Base-by-base conservation (phyloP, 2,888 invertebrate species). In the Mechanitis mazaeus region DNA sequence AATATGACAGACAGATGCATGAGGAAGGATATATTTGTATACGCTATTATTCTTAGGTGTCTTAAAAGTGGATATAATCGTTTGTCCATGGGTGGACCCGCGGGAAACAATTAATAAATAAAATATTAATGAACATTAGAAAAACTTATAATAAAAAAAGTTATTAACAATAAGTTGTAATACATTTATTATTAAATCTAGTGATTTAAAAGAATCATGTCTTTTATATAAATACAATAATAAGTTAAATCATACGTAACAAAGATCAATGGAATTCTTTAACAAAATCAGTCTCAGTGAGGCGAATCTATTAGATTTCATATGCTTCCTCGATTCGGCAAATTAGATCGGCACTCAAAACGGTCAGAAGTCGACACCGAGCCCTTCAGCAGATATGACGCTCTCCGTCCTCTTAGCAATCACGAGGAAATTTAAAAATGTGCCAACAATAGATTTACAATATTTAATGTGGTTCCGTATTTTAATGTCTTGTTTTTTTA, bases 331-430 rank as follows among this genome's bases (percentile, higher is more conserved):
- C 83, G 84, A 84, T 79, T 87, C 86, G 79, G 79, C 80, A 88
- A 89, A 89, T 89, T 86, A 89, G 85, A 87, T 86, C 83, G 80
- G 79, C 81, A 84, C 87, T 89, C 80, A 74, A 85, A 84, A 79
- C 90, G 90, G 89, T 89, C 89, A 88, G 86, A 85, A 84, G 83
- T 80, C 84, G 86, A 85, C 85, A 83, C 81, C 81, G 81, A 71
- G 79, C 77, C 79, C 83, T 85, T 79, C 76, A 79, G 71, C 73
- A 77, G 81, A 81, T 82, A 80, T 83, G 77, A 76, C 72, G 76
- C 74, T 71, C 74, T 73, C 72, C 78, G 73, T 76, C 81, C 81
- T 79, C 79, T 76, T 77, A 72, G 80, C 81, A 81, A 83, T 81
- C 78, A 76, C 75, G 73, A 70, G 71, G 66, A 79, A 80, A 81